phyloP scores from a whole-genome alignment of 1,140 invertebrate genomes.

The Asobara japonica region DNA sequence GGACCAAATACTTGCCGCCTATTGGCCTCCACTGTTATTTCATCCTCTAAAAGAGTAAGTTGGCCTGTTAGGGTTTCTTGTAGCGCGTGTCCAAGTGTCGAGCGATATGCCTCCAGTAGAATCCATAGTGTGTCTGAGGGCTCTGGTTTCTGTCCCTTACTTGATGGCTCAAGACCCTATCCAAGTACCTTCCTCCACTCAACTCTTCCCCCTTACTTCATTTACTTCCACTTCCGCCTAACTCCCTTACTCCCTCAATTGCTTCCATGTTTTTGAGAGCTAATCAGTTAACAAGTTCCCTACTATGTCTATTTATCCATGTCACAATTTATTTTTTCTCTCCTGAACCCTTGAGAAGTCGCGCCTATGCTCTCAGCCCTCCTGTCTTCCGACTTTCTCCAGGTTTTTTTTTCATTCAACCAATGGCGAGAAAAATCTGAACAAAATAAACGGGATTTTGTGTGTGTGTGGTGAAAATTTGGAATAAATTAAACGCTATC shows the following conservation, averaged over 20 bases:
- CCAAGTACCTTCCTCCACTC: conserved; percentile 15
- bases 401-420: no score
- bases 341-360: no score
- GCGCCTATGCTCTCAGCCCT: no score
- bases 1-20: background rate
- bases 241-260: background rate
- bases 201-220: conserved; percentile 4
- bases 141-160: conserved; percentile 24
- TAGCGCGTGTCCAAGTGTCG: conserved; percentile 61
- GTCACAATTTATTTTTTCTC: no score
- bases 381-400: no score
- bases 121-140: conserved; percentile 50
- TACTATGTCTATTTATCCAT: background rate
- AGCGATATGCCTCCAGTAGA: conserved; percentile 49
- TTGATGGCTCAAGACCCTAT: conserved; percentile 37
- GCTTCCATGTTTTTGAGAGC: background rate
- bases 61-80: conserved; percentile 44
- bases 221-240: conserved; percentile 4
- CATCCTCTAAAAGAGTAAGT: background rate
- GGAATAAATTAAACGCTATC: no score
- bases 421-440: no score
- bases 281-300: background rate
- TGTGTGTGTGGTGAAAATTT: no score
- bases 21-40: background rate
- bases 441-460: no score